A percentile compares a stretch with the other conserved stretches of the same genome.
These are phyloP conservation scores for Synodontis membranacea DNA, from an alignment of 2,113 vertebrate genomes.

Conservation along the genomic window DNA sequence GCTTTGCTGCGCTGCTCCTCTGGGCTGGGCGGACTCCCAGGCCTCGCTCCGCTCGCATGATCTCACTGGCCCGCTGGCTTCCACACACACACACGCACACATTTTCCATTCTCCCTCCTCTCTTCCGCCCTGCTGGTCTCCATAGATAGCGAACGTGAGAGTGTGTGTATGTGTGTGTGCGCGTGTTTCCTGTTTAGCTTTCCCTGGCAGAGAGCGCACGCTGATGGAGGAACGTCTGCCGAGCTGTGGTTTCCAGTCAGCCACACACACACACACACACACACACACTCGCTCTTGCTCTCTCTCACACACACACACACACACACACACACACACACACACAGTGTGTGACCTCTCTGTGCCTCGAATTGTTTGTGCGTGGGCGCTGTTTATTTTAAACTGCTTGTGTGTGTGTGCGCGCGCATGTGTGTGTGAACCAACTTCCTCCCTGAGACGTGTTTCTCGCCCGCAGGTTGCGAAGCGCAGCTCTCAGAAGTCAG, in stretches of 20 bases:
- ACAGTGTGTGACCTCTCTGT: slow-evolving; percentile 9
- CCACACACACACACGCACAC: slow-evolving; percentile 35
- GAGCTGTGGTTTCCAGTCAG: slow-evolving; percentile 38
- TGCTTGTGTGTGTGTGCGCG: background rate
- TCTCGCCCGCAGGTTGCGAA: slow-evolving; percentile 65
- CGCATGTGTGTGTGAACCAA: background rate
- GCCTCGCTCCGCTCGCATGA: slow-evolving; percentile 51
- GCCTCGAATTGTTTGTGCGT: slow-evolving; percentile 33
- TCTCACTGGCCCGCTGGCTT: slow-evolving; percentile 44
- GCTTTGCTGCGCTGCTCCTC: slow-evolving; percentile 54
- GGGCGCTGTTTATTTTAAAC: slow-evolving; percentile 35
- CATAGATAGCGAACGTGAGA: slow-evolving; percentile 51
- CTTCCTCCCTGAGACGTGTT: slow-evolving; percentile 30
- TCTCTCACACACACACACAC: slow-evolving; percentile 25
- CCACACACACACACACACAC: slow-evolving; percentile 4
- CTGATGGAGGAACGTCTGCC: slow-evolving; percentile 46
- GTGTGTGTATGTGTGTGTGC: slow-evolving; percentile 28
- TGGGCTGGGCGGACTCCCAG: slow-evolving; percentile 57
- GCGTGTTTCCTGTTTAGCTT: slow-evolving; percentile 57
- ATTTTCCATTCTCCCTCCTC: slow-evolving; percentile 43
- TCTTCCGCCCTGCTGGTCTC: slow-evolving; percentile 50
- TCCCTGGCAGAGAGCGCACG: slow-evolving; percentile 46
- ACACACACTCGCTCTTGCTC: slow-evolving; percentile 25
- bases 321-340: slow-evolving; percentile 15
- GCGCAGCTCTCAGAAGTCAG: slow-evolving; percentile 75